Evolutionary conservation across 2,888 invertebrate species (phyloP).

Genomic region (Drosophila nr. perissopoda): DNA sequence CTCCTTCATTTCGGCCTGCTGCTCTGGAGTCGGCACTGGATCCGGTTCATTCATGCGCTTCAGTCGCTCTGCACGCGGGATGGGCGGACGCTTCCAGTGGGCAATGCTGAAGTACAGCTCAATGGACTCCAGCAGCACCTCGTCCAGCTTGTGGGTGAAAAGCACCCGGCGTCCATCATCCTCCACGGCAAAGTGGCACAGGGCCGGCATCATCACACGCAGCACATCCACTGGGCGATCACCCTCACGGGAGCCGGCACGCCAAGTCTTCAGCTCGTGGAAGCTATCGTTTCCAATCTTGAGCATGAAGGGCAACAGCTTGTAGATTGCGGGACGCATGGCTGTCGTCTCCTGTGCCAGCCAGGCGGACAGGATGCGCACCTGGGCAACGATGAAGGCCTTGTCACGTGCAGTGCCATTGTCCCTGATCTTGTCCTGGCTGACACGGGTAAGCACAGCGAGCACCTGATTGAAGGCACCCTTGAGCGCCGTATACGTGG

Average conservation of each 20-base stretch:
- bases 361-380: conserved; percentile 94
- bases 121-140: conserved; percentile 91
- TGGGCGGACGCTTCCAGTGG: conserved; percentile 92
- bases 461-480: conserved; percentile 94
- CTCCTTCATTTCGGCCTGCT: conserved; percentile 93
- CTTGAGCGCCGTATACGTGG: conserved; percentile 94
- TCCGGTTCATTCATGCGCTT: conserved; percentile 91
- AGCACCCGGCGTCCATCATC: conserved; percentile 93
- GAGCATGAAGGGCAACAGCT: conserved; percentile 92
- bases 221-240: conserved; percentile 89
- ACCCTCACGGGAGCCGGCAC: conserved; percentile 88
- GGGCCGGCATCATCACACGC: conserved; percentile 93
- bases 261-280: conserved; percentile 89
- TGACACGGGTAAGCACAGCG: conserved; percentile 89
- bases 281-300: conserved; percentile 93
- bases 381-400: conserved; percentile 93
- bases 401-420: conserved; percentile 89
- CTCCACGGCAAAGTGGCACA: conserved; percentile 96
- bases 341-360: conserved; percentile 95
- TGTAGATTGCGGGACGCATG: conserved; percentile 93
- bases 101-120: conserved; percentile 95
- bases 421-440: conserved; percentile 90
- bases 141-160: conserved; percentile 91
- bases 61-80: conserved; percentile 92
- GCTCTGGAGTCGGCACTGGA: conserved; percentile 90